Conservation (phyloP, 2,113 vertebrate genomes). For the Atlantisia rogersi region DNA sequence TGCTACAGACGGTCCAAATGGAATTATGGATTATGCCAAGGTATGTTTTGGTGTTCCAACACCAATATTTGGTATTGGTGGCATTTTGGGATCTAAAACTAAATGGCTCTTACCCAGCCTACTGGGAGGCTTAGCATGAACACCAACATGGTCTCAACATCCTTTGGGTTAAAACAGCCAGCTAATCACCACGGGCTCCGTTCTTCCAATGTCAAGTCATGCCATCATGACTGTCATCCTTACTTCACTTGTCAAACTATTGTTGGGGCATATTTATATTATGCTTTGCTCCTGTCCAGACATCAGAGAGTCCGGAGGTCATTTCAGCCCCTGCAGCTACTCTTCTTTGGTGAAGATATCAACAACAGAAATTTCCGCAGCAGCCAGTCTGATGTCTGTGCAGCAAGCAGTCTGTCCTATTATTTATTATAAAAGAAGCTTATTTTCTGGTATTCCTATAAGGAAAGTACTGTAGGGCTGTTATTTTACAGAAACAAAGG, state of each 20-base stretch:
- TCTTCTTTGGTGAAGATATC: neutral
- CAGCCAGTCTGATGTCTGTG: neutral
- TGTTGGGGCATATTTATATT: neutral
- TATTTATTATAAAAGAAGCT: neutral
- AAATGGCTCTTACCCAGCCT: neutral
- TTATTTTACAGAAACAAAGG: neutral
- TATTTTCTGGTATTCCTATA: neutral
- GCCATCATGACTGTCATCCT: neutral
- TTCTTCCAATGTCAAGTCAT: neutral
- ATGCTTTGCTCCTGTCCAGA: neutral
- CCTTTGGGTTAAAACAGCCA: neutral
- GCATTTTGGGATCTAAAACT: neutral
- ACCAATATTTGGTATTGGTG: fast-evolving
- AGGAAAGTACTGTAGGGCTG: neutral
- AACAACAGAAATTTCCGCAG: neutral
- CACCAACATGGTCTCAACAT: fast-evolving
- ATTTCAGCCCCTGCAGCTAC: constrained; percentile 10
- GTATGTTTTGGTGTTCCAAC: neutral
- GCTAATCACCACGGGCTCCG: neutral
- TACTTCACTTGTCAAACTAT: constrained; percentile 21
- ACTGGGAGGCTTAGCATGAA: neutral
- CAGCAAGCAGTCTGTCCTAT: neutral
- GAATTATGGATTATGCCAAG: neutral
- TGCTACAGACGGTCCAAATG: neutral
- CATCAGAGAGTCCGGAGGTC: neutral